These are phyloP conservation scores for Dysdera silvatica DNA, from an alignment of 1,140 invertebrate genomes.

Conservation along the genomic window DNA sequence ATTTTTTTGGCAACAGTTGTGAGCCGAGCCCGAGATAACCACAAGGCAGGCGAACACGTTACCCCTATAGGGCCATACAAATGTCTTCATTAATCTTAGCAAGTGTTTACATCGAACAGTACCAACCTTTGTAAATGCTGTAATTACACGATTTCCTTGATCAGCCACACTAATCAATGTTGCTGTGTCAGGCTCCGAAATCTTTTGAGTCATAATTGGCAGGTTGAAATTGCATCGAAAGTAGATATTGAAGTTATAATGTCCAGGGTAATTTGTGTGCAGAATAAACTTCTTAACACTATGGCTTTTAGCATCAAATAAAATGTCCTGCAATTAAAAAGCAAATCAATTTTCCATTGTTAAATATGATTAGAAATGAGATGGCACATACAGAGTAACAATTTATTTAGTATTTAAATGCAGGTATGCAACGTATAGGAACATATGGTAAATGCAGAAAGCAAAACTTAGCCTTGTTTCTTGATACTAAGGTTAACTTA, in stretches of 20 bases:
- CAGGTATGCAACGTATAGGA: not conserved
- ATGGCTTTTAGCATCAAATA: slow-evolving; percentile 92
- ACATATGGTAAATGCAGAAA: not conserved
- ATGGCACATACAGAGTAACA: not conserved
- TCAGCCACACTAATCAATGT: slow-evolving; percentile 44
- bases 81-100: too few relatives aligned
- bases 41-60: too few relatives aligned
- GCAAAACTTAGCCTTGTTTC: too few relatives aligned
- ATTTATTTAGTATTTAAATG: not conserved
- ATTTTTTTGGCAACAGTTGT: too few relatives aligned
- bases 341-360: not conserved
- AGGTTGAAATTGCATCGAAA: slow-evolving; percentile 72
- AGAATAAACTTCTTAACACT: slow-evolving; percentile 93
- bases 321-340: slow-evolving; percentile 67
- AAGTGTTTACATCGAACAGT: too few relatives aligned
- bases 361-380: slow-evolving; percentile 21
- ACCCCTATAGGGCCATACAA: too few relatives aligned
- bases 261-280: slow-evolving; percentile 96
- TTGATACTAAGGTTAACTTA: slow-evolving; percentile 50
- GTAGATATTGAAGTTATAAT: slow-evolving; percentile 99
- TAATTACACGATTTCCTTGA: slow-evolving; percentile 40
- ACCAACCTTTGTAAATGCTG: slow-evolving; percentile 44
- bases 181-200: slow-evolving; percentile 12
- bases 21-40: too few relatives aligned
- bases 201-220: slow-evolving; percentile 8